Percentiles rank a stretch among this genome's conserved stretches.
phyloP scores from a whole-genome alignment of 2,113 vertebrate genomes.

The Xenopus laevis region DNA sequence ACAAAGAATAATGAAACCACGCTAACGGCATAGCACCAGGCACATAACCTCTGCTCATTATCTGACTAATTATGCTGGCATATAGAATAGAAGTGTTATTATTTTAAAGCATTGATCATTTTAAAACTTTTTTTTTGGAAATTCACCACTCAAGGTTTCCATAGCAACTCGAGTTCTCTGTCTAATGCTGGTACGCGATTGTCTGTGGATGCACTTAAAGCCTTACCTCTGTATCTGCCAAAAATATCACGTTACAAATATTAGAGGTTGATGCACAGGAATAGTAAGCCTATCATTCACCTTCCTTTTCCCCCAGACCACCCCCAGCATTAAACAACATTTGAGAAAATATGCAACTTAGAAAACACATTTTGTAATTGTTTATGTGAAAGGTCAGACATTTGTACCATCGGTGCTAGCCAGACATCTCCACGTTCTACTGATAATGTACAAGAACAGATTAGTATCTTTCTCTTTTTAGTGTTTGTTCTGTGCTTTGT shows the following conservation, averaged over 20 bases:
- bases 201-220: conserved; percentile 8
- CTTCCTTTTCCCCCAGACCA: background rate
- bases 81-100: background rate
- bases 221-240: conserved; percentile 9
- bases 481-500: background rate
- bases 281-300: conserved; percentile 16
- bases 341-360: background rate
- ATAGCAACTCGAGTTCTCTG: conserved; percentile 15
- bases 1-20: background rate
- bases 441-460: conserved; percentile 13
- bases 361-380: conserved; percentile 11
- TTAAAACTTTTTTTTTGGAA: conserved; percentile 21
- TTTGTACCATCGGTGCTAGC: background rate
- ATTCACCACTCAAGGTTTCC: conserved; percentile 17
- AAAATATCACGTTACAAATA: conserved; percentile 27
- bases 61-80: conserved; percentile 17
- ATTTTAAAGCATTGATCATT: background rate
- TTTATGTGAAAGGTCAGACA: conserved; percentile 14
- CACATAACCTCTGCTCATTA: conserved; percentile 22
- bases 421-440: background rate
- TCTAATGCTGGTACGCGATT: background rate
- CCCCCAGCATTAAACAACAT: background rate
- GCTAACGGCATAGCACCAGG: conserved; percentile 5
- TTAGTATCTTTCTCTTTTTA: background rate
- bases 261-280: background rate